Base-by-base conservation (phyloP, 1,140 invertebrate genomes). In the Pomacea maculata region DNA sequence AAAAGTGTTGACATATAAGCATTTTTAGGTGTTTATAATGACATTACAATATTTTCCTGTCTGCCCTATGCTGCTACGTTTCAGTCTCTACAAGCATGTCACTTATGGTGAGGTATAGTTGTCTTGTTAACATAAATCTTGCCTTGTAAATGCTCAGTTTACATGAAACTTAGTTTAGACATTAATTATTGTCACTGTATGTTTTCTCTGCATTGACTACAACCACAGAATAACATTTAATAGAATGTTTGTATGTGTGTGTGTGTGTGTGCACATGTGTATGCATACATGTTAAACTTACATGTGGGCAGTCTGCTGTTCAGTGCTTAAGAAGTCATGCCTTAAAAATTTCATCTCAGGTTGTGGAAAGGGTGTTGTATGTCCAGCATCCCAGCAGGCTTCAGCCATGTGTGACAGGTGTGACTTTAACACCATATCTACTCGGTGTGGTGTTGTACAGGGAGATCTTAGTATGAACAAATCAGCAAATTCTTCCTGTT, bases 311-410 rank as follows among this genome's bases (percentile, higher is more conserved):
- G 17, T 72, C 21, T 34, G 70, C 34, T 4, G 1, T 21, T 67
- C 25, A 34, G 68, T 71, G 68, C 68, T 25, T 71, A 45, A 25
- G 68, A 15, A 25, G 8, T 10, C 25, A 6, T 45, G 0, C 34
- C 1, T 45, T 45, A 45, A 45, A 45, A 45, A 5, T 73, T 14
- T 73, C 12, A 14, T 52, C 17, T 73, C 77, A 90, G 90, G 90
- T 19, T 91, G 90, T 89, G 89, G 90, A 68, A 81, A 78, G 12
- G 88, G 89, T 21, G 86, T 80, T 15, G 83, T 89, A 15, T 91
- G 90, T 82, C 83, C 86, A 1, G 34, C 85, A 6, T 75, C 68
- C 15, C 81, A 87, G 75, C 77, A 75, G 61, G 76, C 71, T 29
- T 81, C 65, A 57, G 88, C 90, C 52, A 87, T 83, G 76, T 91